These are phyloP conservation scores for Drosophila infuscata DNA, from an alignment of 2,888 invertebrate species.

Conservation along the genomic window DNA sequence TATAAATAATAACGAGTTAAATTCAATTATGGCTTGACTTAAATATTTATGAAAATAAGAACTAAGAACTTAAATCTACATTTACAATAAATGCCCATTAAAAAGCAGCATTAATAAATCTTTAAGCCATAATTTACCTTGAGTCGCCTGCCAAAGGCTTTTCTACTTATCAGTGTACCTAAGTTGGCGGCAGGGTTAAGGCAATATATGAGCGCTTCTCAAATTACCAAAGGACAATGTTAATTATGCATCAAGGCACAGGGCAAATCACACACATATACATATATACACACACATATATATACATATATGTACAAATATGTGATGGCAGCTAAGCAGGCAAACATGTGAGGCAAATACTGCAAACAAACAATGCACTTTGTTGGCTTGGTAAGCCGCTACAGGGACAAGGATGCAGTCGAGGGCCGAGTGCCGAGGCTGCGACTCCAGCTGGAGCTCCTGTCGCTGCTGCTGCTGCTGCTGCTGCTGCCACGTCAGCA, in stretches of 20 bases:
- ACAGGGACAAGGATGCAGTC: constrained; percentile 68
- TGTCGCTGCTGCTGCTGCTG: constrained; percentile 9
- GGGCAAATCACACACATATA: constrained; percentile 28
- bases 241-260: constrained; percentile 78
- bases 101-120: constrained; percentile 11
- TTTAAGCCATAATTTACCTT: constrained; percentile 12
- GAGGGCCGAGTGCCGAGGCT: constrained; percentile 45
- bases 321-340: constrained; percentile 68
- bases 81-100: neutral
- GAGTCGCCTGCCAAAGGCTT: constrained; percentile 41
- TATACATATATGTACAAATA: neutral
- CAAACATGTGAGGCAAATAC: constrained; percentile 74
- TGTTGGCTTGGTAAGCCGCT: constrained; percentile 76
- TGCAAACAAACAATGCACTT: constrained; percentile 78
- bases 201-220: constrained; percentile 63
- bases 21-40: too few relatives aligned
- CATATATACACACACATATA: constrained; percentile 9
- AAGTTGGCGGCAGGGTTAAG: constrained; percentile 53
- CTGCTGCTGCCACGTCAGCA: constrained; percentile 51
- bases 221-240: constrained; percentile 79
- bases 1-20: too few relatives aligned
- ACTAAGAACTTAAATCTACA: neutral
- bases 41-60: too few relatives aligned
- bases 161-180: constrained; percentile 48
- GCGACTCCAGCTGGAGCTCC: constrained; percentile 37